Conservation (phyloP, 2,797 vertebrate species). For the Thaleichthys pacificus region DNA sequence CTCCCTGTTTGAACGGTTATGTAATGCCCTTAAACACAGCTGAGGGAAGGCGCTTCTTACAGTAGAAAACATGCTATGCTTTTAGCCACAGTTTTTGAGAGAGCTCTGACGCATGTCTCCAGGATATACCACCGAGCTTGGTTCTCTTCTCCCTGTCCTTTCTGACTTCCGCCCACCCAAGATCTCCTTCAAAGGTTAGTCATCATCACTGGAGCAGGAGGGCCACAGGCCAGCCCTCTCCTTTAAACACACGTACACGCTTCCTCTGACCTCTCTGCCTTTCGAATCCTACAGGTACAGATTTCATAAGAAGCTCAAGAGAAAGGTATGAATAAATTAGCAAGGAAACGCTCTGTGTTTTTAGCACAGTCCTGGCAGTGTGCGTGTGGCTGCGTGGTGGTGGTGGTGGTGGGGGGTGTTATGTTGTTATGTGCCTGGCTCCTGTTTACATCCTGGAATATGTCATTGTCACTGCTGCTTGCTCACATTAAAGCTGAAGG, state of each 20-base stretch:
- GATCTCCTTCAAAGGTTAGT: background rate
- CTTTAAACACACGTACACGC: background rate
- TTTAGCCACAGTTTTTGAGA: background rate
- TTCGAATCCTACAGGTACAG: background rate
- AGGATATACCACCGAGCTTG: background rate
- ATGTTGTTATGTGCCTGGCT: too few relatives aligned
- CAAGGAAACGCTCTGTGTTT: background rate
- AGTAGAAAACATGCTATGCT: slow-evolving; percentile 10
- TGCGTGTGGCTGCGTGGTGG: too few relatives aligned
- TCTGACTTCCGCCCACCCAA: slow-evolving; percentile 8
- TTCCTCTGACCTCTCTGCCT: background rate
- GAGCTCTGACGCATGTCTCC: background rate
- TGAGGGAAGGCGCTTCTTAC: background rate
- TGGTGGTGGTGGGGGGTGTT: too few relatives aligned
- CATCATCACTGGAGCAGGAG: background rate
- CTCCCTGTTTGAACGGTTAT: background rate
- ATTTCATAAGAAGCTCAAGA: background rate
- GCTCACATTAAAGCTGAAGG: background rate
- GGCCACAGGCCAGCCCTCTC: background rate
- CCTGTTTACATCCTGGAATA: background rate
- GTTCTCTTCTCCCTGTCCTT: background rate
- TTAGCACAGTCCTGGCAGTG: too few relatives aligned
- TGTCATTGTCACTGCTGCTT: background rate
- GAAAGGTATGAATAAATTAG: background rate
- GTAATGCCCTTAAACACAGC: background rate